These are phyloP conservation scores for Promerops cafer DNA, from an alignment of 2,113 vertebrate species.

Conservation along the genomic window DNA sequence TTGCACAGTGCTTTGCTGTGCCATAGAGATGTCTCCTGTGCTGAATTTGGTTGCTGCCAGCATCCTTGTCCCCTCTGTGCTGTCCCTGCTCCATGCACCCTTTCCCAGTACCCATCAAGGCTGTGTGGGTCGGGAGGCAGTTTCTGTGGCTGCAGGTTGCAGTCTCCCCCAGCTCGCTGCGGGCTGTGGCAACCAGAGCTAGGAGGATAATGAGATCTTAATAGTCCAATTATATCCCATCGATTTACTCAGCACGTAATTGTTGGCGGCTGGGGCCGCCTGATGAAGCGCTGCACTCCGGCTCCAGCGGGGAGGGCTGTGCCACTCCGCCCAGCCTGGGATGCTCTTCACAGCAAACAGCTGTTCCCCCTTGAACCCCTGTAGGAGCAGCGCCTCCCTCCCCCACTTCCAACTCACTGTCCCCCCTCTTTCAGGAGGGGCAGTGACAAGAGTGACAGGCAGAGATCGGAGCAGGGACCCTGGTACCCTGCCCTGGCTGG, in stretches of 20 bases:
- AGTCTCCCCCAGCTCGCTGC: not conserved
- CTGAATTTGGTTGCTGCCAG: not conserved
- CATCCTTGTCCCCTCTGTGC: not conserved
- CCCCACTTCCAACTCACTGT: not conserved
- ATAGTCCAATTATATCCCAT: conserved; percentile 78
- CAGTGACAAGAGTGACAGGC: not conserved
- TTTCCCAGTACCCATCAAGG: not conserved
- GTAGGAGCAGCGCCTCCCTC: not conserved
- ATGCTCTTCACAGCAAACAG: not conserved
- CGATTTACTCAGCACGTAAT: conserved; percentile 73
- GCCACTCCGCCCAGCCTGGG: not conserved
- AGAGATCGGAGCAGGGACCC: not conserved
- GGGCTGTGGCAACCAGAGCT: conserved; percentile 6
- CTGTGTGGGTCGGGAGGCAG: not conserved
- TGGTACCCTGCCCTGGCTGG: not conserved
- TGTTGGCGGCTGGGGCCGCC: conserved; percentile 63
- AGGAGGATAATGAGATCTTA: conserved; percentile 83
- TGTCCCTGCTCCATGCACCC: not conserved
- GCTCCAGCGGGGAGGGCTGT: conserved; percentile 28
- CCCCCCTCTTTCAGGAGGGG: not conserved
- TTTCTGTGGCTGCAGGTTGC: not conserved
- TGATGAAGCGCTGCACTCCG: conserved; percentile 37
- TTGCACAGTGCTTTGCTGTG: not conserved
- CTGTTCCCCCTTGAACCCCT: not conserved
- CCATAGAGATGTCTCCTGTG: not conserved